phyloP scores from a whole-genome alignment of 2,113 vertebrate genomes.

The Myiozetetes cayanensis region DNA sequence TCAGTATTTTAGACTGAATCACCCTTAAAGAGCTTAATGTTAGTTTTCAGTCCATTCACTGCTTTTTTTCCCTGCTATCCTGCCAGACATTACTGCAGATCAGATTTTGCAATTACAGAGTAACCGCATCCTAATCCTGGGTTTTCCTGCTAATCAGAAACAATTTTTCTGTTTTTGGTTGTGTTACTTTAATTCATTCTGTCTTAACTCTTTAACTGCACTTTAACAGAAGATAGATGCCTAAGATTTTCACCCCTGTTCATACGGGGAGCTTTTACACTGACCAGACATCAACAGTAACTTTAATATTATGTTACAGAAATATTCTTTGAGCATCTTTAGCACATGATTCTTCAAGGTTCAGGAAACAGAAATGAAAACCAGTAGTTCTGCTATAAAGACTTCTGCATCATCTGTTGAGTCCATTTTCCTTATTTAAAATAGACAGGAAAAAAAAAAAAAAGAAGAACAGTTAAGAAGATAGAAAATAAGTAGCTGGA shows the following conservation, averaged over 20 bases:
- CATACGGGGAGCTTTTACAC: neutral
- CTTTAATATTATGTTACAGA: neutral
- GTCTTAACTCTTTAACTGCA: constrained; percentile 11
- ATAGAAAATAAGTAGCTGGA: constrained; percentile 67
- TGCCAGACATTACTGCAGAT: neutral
- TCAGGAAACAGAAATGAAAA: constrained; percentile 36
- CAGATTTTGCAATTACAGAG: constrained; percentile 35
- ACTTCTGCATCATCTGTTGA: constrained; percentile 45
- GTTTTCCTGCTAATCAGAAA: constrained; percentile 45
- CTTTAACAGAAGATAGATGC: neutral
- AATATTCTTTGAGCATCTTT: neutral
- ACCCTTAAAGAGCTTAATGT: neutral
- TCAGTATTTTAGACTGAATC: neutral
- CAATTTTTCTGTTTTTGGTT: neutral
- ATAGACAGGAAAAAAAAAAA: neutral
- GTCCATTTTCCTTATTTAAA: constrained; percentile 46
- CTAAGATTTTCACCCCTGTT: neutral
- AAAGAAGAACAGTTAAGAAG: constrained; percentile 15
- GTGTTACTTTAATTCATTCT: neutral
- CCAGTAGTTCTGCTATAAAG: constrained; percentile 34
- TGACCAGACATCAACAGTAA: neutral
- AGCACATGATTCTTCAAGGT: neutral
- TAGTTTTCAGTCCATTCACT: neutral
- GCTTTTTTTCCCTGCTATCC: neutral
- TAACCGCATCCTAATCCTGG: constrained; percentile 30